phyloP scores from a whole-genome alignment of 1,140 invertebrate genomes.

The Drosophila equinoxialis region DNA sequence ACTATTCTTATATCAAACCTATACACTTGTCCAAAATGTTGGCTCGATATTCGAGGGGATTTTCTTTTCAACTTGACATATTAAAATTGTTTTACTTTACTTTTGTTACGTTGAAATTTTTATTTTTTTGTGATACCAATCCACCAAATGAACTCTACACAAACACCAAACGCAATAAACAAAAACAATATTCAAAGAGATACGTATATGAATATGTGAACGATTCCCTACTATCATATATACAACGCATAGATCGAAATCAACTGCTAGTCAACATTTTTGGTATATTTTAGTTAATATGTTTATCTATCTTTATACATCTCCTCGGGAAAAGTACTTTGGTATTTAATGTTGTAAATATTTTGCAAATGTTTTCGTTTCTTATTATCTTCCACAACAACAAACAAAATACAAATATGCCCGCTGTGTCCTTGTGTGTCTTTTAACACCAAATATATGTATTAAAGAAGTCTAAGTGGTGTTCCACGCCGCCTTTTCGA shows the following conservation, averaged over 20 bases:
- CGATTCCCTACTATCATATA: slow-evolving; percentile 28
- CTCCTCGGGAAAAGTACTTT: background rate
- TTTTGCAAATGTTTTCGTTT: slow-evolving; percentile 47
- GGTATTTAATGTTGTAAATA: slow-evolving; percentile 34
- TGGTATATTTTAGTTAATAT: slow-evolving; percentile 11
- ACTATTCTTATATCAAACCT: no score
- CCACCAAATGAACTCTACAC: background rate
- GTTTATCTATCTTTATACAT: no score
- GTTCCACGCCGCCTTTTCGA: slow-evolving; percentile 82
- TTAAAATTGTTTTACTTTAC: background rate
- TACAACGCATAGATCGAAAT: slow-evolving; percentile 43
- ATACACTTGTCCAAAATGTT: no score
- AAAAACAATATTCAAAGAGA: slow-evolving; percentile 18
- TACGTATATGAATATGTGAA: background rate
- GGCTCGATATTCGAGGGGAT: background rate
- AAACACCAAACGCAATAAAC: slow-evolving; percentile 12
- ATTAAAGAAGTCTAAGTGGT: slow-evolving; percentile 74
- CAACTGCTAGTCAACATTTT: slow-evolving; percentile 30
- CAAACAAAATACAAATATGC: slow-evolving; percentile 39
- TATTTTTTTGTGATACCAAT: background rate
- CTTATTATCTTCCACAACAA: slow-evolving; percentile 36
- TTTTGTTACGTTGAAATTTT: background rate
- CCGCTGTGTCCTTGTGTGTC: background rate
- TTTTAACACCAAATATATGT: slow-evolving; percentile 36
- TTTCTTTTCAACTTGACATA: background rate